Percentiles rank a stretch among this genome's conserved stretches.
These are phyloP conservation scores for Diabrotica virgifera DNA, from an alignment of 1,140 invertebrate genomes.

Conservation along the genomic window DNA sequence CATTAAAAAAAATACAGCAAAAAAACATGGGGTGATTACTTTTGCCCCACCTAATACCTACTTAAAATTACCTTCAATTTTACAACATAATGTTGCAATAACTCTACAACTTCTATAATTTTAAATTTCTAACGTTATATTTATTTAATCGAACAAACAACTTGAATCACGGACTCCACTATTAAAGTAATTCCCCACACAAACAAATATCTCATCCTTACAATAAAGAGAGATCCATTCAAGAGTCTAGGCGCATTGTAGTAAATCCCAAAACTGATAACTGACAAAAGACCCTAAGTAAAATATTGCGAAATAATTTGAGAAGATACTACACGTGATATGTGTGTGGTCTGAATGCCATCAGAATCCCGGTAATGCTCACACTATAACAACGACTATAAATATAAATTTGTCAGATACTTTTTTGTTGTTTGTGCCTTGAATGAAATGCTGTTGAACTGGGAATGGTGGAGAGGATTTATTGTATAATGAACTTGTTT, in stretches of 20 bases:
- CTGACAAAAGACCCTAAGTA: neutral
- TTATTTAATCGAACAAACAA: too few relatives aligned
- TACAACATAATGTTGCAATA: too few relatives aligned
- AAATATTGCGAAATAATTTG: constrained; percentile 3
- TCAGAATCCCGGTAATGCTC: neutral
- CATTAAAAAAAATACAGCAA: too few relatives aligned
- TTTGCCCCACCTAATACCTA: too few relatives aligned
- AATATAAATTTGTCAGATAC: constrained; percentile 1
- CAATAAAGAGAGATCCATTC: neutral
- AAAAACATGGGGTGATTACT: too few relatives aligned
- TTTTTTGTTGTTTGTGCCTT: neutral
- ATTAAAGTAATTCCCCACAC: neutral
- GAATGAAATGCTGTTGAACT: neutral
- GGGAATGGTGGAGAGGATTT: neutral
- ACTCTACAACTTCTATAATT: too few relatives aligned
- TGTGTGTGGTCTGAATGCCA: constrained; percentile 1
- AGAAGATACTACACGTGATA: constrained; percentile 2
- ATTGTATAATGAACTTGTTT: too few relatives aligned
- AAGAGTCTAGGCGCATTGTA: neutral
- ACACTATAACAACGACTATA: neutral
- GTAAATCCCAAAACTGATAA: neutral
- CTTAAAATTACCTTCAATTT: too few relatives aligned
- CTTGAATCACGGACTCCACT: too few relatives aligned
- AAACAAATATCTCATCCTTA: neutral
- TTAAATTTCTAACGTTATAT: too few relatives aligned